Evolutionary conservation across 2,113 vertebrate genomes (phyloP).

Genomic region (Antechinus stuartii): DNA sequence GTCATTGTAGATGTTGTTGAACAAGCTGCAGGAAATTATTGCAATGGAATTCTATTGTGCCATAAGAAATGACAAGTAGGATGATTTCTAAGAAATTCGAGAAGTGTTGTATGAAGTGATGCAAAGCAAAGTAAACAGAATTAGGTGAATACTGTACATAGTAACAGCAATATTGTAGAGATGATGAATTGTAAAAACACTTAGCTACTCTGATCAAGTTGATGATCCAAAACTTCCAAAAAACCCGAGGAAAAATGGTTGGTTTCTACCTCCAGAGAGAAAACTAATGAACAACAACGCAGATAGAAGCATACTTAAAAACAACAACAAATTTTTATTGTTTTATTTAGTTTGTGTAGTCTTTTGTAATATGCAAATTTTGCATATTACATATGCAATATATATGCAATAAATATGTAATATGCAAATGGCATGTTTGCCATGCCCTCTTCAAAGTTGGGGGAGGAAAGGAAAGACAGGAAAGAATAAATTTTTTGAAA

Average conservation of each 20-base stretch:
- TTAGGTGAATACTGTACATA: neutral
- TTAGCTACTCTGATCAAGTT: neutral
- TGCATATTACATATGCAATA: no score
- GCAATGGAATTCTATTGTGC: neutral
- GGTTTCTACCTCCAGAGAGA: neutral
- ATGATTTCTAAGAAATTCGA: neutral
- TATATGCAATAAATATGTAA: neutral
- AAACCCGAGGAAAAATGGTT: neutral
- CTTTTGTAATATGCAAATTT: neutral
- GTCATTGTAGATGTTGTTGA: neutral
- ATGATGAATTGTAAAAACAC: neutral
- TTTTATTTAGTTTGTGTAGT: neutral
- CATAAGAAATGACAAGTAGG: neutral
- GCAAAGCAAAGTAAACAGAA: neutral
- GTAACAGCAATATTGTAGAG: neutral
- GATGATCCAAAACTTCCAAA: neutral
- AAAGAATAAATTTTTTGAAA: neutral
- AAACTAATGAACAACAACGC: neutral
- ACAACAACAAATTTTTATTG: neutral
- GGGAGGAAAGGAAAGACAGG: neutral
- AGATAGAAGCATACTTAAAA: neutral
- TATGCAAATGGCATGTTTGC: neutral
- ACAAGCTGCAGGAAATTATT: neutral
- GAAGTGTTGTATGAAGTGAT: neutral
- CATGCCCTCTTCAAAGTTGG: neutral